A percentile compares a stretch with the other conserved stretches of the same genome.
Conservation (phyloP, 2,797 vertebrate species). For the Gila robusta region DNA sequence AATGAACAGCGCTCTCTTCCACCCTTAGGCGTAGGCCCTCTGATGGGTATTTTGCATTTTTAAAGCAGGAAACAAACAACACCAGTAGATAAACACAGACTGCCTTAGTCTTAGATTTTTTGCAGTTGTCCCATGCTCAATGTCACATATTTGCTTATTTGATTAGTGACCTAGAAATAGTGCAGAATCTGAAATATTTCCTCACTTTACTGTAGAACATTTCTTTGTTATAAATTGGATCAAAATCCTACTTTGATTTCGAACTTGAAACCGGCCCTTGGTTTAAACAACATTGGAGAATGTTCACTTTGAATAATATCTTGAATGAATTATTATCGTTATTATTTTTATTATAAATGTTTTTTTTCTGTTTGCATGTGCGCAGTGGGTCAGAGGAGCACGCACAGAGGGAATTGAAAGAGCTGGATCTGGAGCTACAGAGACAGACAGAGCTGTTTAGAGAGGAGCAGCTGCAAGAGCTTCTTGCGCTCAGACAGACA, state of each 20-base stretch:
- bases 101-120: background rate
- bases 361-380: slow-evolving; percentile 40
- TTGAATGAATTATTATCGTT: slow-evolving; percentile 16
- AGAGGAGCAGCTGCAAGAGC: slow-evolving; percentile 83
- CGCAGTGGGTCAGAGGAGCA: slow-evolving; percentile 72
- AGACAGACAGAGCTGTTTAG: slow-evolving; percentile 76
- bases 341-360: slow-evolving; percentile 23
- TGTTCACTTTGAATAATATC: background rate
- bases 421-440: slow-evolving; percentile 74
- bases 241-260: background rate
- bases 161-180: background rate
- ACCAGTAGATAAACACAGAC: background rate
- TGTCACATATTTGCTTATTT: background rate
- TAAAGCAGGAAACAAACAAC: background rate
- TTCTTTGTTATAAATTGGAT: background rate
- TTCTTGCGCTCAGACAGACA: slow-evolving; percentile 79
- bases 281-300: background rate
- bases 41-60: background rate
- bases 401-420: slow-evolving; percentile 65
- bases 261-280: background rate
- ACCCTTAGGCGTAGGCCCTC: background rate
- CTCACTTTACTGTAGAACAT: background rate
- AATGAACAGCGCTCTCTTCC: no score
- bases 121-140: background rate
- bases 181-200: background rate